Evolutionary conservation across 2,797 vertebrate genomes (phyloP).

Genomic region (Sylvia borin): DNA sequence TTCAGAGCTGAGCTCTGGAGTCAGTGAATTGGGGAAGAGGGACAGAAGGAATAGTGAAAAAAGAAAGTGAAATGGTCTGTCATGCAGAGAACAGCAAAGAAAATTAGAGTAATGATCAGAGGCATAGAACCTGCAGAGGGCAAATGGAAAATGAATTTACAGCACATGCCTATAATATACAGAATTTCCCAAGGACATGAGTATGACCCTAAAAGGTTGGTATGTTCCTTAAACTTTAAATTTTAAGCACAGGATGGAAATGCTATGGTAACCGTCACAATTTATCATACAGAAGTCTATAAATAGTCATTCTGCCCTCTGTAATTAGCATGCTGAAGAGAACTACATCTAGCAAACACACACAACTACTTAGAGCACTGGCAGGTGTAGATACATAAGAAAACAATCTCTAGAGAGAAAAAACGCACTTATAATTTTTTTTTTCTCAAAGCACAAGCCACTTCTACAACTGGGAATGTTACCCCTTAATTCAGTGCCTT

Average conservation of each 20-base stretch:
- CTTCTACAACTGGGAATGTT: neutral
- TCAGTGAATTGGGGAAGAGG: neutral
- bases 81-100: neutral
- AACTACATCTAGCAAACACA: neutral
- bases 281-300: neutral
- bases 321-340: neutral
- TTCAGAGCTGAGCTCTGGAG: neutral
- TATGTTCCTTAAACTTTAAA: neutral
- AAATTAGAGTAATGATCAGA: neutral
- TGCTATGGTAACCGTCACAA: neutral
- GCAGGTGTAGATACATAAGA: neutral
- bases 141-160: neutral
- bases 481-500: neutral
- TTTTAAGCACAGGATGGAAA: neutral
- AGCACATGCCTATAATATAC: neutral
- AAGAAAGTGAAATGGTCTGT: neutral
- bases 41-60: neutral
- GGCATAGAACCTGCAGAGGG: neutral
- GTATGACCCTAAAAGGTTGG: neutral
- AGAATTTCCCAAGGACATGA: neutral
- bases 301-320: neutral
- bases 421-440: neutral
- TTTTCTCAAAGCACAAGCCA: neutral
- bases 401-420: neutral
- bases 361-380: neutral